Base-by-base conservation (phyloP, 2,888 invertebrate genomes). In the Andrena haemorrhoa region DNA sequence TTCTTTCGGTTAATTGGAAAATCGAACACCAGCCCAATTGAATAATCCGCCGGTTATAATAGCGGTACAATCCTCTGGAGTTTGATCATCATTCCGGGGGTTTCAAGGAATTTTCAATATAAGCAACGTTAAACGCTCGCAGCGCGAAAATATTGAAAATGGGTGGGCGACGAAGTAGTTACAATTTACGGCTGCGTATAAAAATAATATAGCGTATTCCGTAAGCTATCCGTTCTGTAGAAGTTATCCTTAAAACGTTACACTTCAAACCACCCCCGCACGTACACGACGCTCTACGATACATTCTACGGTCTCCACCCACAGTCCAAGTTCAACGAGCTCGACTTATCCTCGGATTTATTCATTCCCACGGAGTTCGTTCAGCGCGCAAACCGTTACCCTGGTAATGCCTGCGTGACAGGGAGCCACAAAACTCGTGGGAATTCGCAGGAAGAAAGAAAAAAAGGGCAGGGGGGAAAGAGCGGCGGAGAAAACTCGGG, bases 341-440 rank as follows among this genome's bases (percentile, higher is more conserved):
- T 61, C 41, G 49, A n/a, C 41, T 68, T 33, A 53, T 68, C 53
- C 61, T 26, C 29, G 47, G 33, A 71, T 77, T 77, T 70, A 53
- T 77, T 71, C 47, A 76, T 75, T 58, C n/a, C 26, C 60, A 7
- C 29, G 56, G 35, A 66, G 66, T 61, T 60, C 64, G 31, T 51
- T 41, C 16, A 8, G 16, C 23, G 20, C n/a, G 64, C 41, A 12
- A 49, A 10, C 26, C 47, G 64, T 41, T 29, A 23, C 20, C 35
- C 31, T 26, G 49, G 16, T 58, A 68, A 75, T 66, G 29, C 63
- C 23, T 33, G 66, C 63, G 51, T 63, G 63, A 71, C 70, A 35
- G 29, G 56, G 69, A 61, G 47, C 31, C 49, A 3, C 75, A 35
- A 80, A 79, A 56, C 79, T 79, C 68, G 64, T 56, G 73, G 78